phyloP scores from a whole-genome alignment of 1,140 invertebrate species.

The Condylostylus longicornis region DNA sequence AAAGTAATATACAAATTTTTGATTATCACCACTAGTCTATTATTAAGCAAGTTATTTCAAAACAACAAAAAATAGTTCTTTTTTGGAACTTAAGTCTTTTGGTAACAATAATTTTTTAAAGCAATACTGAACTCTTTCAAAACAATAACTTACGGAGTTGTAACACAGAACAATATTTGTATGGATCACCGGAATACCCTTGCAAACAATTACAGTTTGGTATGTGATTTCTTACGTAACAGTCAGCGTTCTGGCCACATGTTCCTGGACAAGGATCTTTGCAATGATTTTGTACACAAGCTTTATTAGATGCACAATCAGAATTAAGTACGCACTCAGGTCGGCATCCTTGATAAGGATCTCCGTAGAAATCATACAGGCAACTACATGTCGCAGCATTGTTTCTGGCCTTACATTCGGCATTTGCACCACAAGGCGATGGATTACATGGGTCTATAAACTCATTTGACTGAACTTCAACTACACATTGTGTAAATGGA shows the following conservation, averaged over 20 bases:
- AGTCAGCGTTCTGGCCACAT: constrained; percentile 63
- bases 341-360: constrained; percentile 51
- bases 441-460: constrained; percentile 41
- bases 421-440: constrained; percentile 46
- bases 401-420: constrained; percentile 45
- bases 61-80: too few relatives aligned
- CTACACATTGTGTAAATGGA: constrained; percentile 42
- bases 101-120: too few relatives aligned
- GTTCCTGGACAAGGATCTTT: constrained; percentile 62
- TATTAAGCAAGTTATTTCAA: constrained; percentile 49
- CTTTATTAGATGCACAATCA: constrained; percentile 55
- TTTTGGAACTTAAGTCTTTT: neutral
- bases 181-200: constrained; percentile 61
- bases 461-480: constrained; percentile 26
- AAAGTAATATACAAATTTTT: constrained; percentile 8
- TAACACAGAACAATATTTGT: constrained; percentile 33
- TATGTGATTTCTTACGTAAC: constrained; percentile 60
- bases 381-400: constrained; percentile 32
- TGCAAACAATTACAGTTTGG: constrained; percentile 58
- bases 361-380: constrained; percentile 40
- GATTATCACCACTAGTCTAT: constrained; percentile 45
- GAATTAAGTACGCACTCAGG: constrained; percentile 63
- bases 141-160: constrained; percentile 33
- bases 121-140: too few relatives aligned
- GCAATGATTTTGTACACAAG: constrained; percentile 65